phyloP scores from a whole-genome alignment of 2,797 vertebrate species.

The Passerculus sandwichensis region DNA sequence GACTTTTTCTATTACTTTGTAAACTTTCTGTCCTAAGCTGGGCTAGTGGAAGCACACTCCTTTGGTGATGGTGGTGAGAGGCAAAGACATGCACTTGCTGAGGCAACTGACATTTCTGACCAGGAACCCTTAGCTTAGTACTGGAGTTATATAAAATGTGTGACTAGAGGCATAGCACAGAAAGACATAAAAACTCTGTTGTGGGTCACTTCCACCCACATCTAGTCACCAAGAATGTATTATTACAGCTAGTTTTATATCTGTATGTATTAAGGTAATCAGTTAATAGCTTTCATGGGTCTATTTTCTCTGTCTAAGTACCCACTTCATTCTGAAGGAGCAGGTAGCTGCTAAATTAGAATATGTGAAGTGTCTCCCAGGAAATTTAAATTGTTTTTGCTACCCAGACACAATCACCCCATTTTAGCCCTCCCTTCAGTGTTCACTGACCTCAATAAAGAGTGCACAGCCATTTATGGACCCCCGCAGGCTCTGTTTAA shows the following conservation, averaged over 20 bases:
- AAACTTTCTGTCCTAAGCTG: neutral
- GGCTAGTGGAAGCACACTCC: neutral
- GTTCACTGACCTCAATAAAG: constrained; percentile 32
- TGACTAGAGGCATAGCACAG: neutral
- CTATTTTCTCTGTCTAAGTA: constrained; percentile 47
- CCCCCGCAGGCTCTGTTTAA: neutral
- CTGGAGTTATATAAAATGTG: neutral
- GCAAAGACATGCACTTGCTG: neutral
- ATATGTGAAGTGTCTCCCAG: constrained; percentile 32
- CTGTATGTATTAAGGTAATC: constrained; percentile 45
- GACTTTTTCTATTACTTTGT: neutral
- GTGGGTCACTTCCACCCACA: constrained; percentile 6
- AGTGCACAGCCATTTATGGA: neutral
- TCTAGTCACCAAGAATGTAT: constrained; percentile 1
- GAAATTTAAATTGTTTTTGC: constrained; percentile 40
- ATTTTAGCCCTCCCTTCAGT: neutral
- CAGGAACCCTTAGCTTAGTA: neutral
- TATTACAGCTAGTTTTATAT: constrained; percentile 37
- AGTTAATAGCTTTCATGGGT: constrained; percentile 33
- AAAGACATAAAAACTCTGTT: neutral
- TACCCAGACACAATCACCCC: constrained; percentile 15
- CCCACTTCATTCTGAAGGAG: neutral
- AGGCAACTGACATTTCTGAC: neutral
- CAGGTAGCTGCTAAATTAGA: constrained; percentile 30
- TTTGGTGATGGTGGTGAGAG: neutral